Evolutionary conservation across 2,888 invertebrate species (phyloP), one percentile per base, ranked within the genome.

Genomic region (Cremastinae sp.): DNA sequence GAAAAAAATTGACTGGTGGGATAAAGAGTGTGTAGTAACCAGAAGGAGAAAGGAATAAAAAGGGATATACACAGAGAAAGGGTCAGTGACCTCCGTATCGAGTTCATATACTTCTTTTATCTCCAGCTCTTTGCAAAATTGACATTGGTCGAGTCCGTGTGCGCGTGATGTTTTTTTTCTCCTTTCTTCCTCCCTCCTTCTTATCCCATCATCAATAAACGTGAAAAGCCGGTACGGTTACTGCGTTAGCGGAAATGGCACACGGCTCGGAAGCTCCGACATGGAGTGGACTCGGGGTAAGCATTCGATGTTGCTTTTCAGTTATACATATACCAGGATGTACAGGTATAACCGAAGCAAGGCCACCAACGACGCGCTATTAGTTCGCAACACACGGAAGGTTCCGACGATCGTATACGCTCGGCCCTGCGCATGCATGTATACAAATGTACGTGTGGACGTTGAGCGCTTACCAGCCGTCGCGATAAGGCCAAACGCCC

Each of bases 401-500:
- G 43, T 62, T 53, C 59, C 45, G 61, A 16, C 55, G 22, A 45
- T 35, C 56, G 28, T 28, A 28, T 28, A 28, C 28, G 28, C n/a
- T n/a, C n/a, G n/a, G n/a, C n/a, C n/a, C n/a, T n/a, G n/a, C n/a
- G n/a, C n/a, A n/a, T n/a, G n/a, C n/a, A n/a, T n/a, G n/a, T n/a
- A n/a, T n/a, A n/a, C n/a, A n/a, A n/a, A 51, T 49, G 56, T 58
- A 74, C 64, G 62, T 65, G 75, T 75, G 62, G 68, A 72, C 76
- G 76, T 58, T 75, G 68, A 64, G 76, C 76, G 76, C 69, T 76
- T 76, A 73, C 72, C 76, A 73, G 72, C 53, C 58, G 51, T 74
- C 61, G 78, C 75, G 86, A 86, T 85, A 86, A 85, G 82, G 82
- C 79, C 74, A 76, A 83, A 84, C 83, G 62, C 75, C 75, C 68